Evolutionary conservation across 2,888 invertebrate species (phyloP), one percentile per base, ranked within the genome.

Genomic region (Eledona agricola): DNA sequence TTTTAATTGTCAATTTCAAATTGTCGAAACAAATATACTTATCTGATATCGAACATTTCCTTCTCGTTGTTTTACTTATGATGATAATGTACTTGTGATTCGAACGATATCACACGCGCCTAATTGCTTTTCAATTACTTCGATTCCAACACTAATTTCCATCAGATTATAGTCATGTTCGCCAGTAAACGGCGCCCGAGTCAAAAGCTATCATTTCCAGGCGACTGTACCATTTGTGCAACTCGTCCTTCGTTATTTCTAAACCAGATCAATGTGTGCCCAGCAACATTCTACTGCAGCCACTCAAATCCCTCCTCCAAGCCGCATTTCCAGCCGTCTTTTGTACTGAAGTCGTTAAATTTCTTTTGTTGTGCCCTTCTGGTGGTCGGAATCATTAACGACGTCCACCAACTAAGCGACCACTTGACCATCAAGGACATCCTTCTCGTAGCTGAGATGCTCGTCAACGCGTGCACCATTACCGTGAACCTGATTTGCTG

Each of bases 141-240:
- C n/a, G n/a, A n/a, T n/a, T n/a, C n/a, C n/a, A n/a, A n/a, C n/a
- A n/a, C n/a, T n/a, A n/a, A n/a, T n/a, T n/a, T n/a, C n/a, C n/a
- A n/a, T n/a, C n/a, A n/a, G n/a, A n/a, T n/a, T n/a, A n/a, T n/a
- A n/a, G n/a, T n/a, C n/a, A n/a, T n/a, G n/a, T n/a, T n/a, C n/a
- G n/a, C n/a, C n/a, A n/a, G n/a, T n/a, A n/a, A n/a, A n/a, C n/a
- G n/a, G n/a, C n/a, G n/a, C n/a, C n/a, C n/a, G n/a, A n/a, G n/a
- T n/a, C n/a, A n/a, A n/a, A n/a, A n/a, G n/a, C n/a, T n/a, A n/a
- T n/a, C n/a, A n/a, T n/a, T n/a, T n/a, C n/a, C n/a, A n/a, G n/a
- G n/a, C 10, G 28, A 40, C 2, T 40, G 40, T 11, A 28, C 19
- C 9, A 28, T 40, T 17, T 40, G 40, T 25, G 26, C 40, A 9